These are phyloP conservation scores for Venusia cambrica DNA, from an alignment of 2,888 invertebrate species.

Conservation along the genomic window DNA sequence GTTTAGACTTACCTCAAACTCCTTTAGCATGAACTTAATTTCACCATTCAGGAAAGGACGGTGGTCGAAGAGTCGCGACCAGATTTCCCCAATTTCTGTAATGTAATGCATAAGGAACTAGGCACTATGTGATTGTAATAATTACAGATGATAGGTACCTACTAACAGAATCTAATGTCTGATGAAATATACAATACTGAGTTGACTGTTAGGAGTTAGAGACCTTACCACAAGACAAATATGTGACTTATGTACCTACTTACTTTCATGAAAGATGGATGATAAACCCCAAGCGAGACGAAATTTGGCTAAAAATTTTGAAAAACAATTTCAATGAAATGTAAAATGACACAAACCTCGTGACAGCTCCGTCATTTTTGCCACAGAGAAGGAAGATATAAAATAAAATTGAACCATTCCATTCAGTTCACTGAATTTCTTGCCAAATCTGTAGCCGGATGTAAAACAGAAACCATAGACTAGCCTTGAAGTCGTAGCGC, in stretches of 20 bases:
- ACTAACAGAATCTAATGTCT: too few relatives aligned
- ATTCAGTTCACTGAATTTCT: slow-evolving; percentile 21
- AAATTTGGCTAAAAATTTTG: slow-evolving; percentile 4
- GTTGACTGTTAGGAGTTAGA: too few relatives aligned
- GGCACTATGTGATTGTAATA: too few relatives aligned
- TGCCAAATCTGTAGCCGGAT: too few relatives aligned
- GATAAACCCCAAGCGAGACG: not conserved
- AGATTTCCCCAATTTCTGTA: slow-evolving; percentile 90
- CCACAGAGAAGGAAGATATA: too few relatives aligned
- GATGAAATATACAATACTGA: too few relatives aligned
- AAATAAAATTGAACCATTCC: slow-evolving; percentile 14
- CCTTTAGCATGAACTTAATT: slow-evolving; percentile 89
- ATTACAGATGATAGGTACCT: too few relatives aligned
- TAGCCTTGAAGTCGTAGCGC: too few relatives aligned
- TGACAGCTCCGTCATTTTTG: slow-evolving; percentile 73
- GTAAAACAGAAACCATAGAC: too few relatives aligned
- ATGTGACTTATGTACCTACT: too few relatives aligned
- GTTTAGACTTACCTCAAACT: slow-evolving; percentile 88
- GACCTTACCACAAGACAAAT: too few relatives aligned
- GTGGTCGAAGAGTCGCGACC: slow-evolving; percentile 93
- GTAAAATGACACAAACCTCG: slow-evolving; percentile 58
- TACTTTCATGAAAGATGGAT: not conserved
- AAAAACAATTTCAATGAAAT: slow-evolving; percentile 24
- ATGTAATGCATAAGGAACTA: too few relatives aligned
- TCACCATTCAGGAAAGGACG: slow-evolving; percentile 92